Percentiles rank a stretch among this genome's conserved stretches.
Evolutionary conservation across 1,140 invertebrate genomes (phyloP).

Genomic region (Rhizoglyphus robini): DNA sequence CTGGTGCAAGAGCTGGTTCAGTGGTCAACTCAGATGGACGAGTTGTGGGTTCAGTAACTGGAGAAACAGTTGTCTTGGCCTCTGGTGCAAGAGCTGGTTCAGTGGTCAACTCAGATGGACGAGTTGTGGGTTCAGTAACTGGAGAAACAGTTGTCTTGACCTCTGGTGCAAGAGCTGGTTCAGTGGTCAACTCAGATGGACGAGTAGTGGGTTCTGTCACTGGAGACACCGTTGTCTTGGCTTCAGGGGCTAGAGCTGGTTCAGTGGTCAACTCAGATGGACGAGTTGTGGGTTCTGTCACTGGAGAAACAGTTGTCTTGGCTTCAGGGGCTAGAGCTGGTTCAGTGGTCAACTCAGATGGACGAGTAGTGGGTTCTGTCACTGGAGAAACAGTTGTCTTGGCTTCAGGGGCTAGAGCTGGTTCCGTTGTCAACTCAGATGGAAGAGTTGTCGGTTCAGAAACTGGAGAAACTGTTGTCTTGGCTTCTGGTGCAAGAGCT

Average conservation of each 20-base stretch:
- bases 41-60: background rate
- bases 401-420: background rate
- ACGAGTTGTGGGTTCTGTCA: background rate
- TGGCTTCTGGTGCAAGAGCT: background rate
- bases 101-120: background rate
- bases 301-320: background rate
- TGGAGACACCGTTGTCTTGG: background rate
- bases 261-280: constrained; percentile 21
- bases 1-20: background rate
- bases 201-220: background rate
- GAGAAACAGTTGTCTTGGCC: background rate
- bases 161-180: no score
- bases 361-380: background rate
- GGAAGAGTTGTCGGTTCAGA: background rate
- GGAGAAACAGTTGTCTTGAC: no score
- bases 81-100: background rate
- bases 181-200: no score
- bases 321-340: background rate
- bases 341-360: background rate
- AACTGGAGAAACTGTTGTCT: background rate
- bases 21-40: background rate
- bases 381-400: constrained; percentile 9
- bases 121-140: background rate
- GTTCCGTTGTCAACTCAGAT: background rate
- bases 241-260: background rate